Base-by-base conservation (phyloP, 1,140 invertebrate genomes). In the Bathynomus jamesi region DNA sequence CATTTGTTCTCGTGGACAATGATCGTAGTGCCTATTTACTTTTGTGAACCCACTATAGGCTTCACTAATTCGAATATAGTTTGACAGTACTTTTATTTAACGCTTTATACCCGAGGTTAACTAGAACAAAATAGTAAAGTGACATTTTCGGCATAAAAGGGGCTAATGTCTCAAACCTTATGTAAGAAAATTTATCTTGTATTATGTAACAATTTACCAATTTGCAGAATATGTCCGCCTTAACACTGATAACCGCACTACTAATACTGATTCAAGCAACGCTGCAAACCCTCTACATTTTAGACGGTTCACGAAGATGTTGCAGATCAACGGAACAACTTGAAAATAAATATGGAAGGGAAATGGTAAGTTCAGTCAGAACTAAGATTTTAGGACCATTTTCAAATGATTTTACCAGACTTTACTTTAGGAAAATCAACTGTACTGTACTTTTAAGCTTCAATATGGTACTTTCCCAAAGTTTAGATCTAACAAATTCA, bases 221-320 rank as follows among this genome's bases (percentile, higher is more conserved):
- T 53, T 53, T 53, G 2, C 40, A 53, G 40, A 53, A 53, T 53
- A 21, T 53, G 5, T 53, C 40, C 21, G 11, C 40, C 13, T 21
- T 53, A 21, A 53, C 40, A 3, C 40, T 53, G 2, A 53, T 53
- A 53, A 53, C 40, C 13, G 40, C 40, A 21, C 21, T 53, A 1
- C 11, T 5, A 17, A 53, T 53, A 17, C 40, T 53, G 40, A 21
- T 53, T 53, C 40, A 53, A 21, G 40, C 40, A 21, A 91, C 91
- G 0, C 89, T 90, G 77, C 95, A 98, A 83, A 96, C 94, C 0
- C 91, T 97, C 81, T 97, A 98, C 80, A 94, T 98, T 62, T 82
- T 98, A 71, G 94, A 97, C 80, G 85, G 84, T 32, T 81, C 82
- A 0, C 75, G 79, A 24, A 67, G 70, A 13, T 72, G 70, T 65